These are phyloP conservation scores for Corvus moneduloides DNA, from an alignment of 2,113 vertebrate genomes.

Conservation along the genomic window DNA sequence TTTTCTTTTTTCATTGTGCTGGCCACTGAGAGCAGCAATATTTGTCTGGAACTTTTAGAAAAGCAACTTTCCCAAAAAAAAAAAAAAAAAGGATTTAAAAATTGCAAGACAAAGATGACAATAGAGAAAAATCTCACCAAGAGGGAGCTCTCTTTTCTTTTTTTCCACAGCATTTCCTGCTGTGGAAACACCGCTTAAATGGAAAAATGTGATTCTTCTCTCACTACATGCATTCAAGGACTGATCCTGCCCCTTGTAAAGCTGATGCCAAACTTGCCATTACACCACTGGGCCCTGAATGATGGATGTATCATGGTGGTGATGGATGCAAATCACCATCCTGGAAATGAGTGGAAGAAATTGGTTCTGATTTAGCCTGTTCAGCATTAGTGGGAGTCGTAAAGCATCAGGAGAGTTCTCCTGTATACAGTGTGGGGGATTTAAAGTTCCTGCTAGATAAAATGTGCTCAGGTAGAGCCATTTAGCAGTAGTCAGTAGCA, in stretches of 20 bases:
- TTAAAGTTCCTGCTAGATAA: conserved; percentile 66
- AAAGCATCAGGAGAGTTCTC: conserved; percentile 58
- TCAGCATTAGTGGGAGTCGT: conserved; percentile 55
- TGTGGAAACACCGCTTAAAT: not conserved
- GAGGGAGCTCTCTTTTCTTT: not conserved
- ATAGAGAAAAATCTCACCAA: not conserved
- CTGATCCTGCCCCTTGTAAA: not conserved
- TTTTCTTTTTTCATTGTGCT: not conserved
- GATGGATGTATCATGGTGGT: conserved; percentile 25
- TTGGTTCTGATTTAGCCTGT: conserved; percentile 50
- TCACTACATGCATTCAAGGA: not conserved
- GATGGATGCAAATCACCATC: conserved; percentile 52
- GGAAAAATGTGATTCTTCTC: not conserved
- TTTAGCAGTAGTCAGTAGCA: conserved; percentile 68
- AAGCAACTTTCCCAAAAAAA: not conserved
- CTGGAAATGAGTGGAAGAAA: conserved; percentile 43
- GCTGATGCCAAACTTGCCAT: conserved; percentile 4
- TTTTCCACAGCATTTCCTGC: not conserved
- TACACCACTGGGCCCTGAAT: not conserved
- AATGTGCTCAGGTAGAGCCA: conserved; percentile 68
- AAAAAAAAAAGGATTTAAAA: not conserved
- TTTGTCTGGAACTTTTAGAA: not conserved
- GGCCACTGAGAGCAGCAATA: not conserved
- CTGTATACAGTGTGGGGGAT: conserved; percentile 56
- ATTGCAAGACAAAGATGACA: not conserved